These are phyloP conservation scores for Brachyptera putata DNA, from an alignment of 2,888 invertebrate genomes.

Conservation along the genomic window DNA sequence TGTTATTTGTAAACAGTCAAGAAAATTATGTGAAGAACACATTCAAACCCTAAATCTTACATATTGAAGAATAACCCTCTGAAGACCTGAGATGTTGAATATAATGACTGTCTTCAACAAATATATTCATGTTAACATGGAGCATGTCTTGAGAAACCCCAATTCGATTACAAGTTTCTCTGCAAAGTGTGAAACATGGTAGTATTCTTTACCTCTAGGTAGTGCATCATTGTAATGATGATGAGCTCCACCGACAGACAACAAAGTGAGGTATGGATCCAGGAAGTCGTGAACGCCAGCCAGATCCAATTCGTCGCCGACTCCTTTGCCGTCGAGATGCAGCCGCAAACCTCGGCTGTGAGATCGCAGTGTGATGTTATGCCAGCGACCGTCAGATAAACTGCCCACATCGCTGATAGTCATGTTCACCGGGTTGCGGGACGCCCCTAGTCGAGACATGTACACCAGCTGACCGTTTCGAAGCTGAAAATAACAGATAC, in stretches of 20 bases:
- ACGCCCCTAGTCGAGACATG: constrained; percentile 67
- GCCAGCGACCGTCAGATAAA: constrained; percentile 83
- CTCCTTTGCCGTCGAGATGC: constrained; percentile 62
- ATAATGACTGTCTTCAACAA: too few species aligned
- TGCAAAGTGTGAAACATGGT: too few species aligned
- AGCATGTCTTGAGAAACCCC: too few species aligned
- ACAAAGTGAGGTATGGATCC: constrained; percentile 78
- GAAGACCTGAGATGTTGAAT: too few species aligned
- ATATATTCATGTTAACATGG: too few species aligned
- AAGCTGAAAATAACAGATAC: constrained; percentile 48
- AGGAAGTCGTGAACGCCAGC: constrained; percentile 87
- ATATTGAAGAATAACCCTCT: too few species aligned
- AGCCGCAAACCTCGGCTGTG: constrained; percentile 66
- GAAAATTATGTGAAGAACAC: too few species aligned
- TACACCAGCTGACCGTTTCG: constrained; percentile 72
- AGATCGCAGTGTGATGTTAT: constrained; percentile 74
- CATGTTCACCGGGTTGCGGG: constrained; percentile 70
- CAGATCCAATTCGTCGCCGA: constrained; percentile 81
- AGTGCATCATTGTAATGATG: background rate
- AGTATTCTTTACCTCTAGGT: constrained; percentile 1
- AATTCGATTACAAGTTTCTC: too few species aligned
- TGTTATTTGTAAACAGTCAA: too few species aligned
- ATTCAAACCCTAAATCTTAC: too few species aligned
- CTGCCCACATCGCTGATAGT: constrained; percentile 52
- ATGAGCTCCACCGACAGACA: constrained; percentile 81